phyloP scores from a whole-genome alignment of 2,888 invertebrate species.

The Salticus scenicus region DNA sequence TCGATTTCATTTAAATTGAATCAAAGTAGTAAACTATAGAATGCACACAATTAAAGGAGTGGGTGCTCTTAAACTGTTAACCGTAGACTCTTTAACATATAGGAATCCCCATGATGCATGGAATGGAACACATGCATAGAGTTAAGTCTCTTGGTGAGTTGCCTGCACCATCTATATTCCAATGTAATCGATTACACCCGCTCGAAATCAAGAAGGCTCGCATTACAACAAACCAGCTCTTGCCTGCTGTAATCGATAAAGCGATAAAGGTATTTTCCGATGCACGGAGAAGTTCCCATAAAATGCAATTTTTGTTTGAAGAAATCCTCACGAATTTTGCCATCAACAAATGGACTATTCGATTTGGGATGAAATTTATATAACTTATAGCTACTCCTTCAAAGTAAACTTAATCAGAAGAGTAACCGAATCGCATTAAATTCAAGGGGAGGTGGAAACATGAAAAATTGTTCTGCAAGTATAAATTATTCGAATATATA shows the following conservation, averaged over 20 bases:
- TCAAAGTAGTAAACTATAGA: not conserved
- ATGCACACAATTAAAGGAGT: not conserved
- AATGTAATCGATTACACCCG: not conserved
- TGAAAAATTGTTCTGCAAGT: not conserved
- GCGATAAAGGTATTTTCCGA: constrained; percentile 9
- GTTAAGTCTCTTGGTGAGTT: too few relatives aligned
- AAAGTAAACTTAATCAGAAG: not conserved
- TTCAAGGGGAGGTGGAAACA: not conserved
- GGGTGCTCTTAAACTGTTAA: not conserved
- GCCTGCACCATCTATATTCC: constrained; percentile 2
- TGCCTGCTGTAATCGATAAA: constrained; percentile 1
- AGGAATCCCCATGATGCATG: not conserved
- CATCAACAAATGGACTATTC: not conserved
- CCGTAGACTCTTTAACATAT: not conserved
- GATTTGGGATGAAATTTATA: not conserved
- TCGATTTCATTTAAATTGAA: too few relatives aligned
- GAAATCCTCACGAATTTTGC: not conserved
- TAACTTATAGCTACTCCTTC: too few relatives aligned
- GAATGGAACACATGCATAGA: too few relatives aligned
- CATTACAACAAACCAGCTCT: constrained; percentile 1
- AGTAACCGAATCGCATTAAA: not conserved
- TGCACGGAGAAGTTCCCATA: not conserved
- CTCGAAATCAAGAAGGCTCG: not conserved
- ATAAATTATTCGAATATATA: not conserved
- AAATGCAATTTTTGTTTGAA: not conserved